Evolutionary conservation across 2,113 vertebrate species (phyloP), one percentile per base, ranked within the genome.

Genomic region (Thunnus thynnus): DNA sequence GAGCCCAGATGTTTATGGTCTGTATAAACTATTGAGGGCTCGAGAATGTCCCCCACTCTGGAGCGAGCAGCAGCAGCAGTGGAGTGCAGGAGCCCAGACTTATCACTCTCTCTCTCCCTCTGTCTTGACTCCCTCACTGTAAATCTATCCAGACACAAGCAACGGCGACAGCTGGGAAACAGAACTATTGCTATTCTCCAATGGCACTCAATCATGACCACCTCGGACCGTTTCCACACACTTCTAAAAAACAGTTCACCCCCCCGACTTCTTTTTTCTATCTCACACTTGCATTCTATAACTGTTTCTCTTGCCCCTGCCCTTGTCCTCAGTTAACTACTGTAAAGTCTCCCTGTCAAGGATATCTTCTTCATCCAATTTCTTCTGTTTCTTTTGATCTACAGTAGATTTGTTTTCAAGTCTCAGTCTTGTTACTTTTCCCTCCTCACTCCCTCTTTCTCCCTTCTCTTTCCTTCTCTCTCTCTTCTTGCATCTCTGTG

Each of bases 1-100:
- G 57, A 92, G 89, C 86, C 92, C 94, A 94, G 90, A 95, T 94
- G 94, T 94, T 95, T 96, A 95, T 92, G 92, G 94, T 91, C 92
- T 93, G 93, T 92, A 91, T 95, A 95, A 95, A 94, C 93, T 93
- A 94, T 95, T 90, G 92, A 94, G 92, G 92, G 87, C 80, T 88
- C 72, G 89, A 91, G 91, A 94, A 91, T 94, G 89, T 95, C 93
- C 93, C 89, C 91, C 91, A 91, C 91, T 94, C 91, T 77, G 64
- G 71, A 83, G 86, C 20, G 22, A 91, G 87, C 77, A 81, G 84
- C 78, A 89, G 86, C 58, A 61, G 54, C 69, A 25, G 76, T 57
- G 72, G 22, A 63, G 78, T 71, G 93, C 88, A 86, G 92, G 86
- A 93, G 89, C 91, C 89, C 89, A 89, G 91, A 92, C 91, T 93